Percentiles rank a stretch among this genome's conserved stretches.
Evolutionary conservation across 2,888 invertebrate species (phyloP).

Genomic region (Baccha elongata): DNA sequence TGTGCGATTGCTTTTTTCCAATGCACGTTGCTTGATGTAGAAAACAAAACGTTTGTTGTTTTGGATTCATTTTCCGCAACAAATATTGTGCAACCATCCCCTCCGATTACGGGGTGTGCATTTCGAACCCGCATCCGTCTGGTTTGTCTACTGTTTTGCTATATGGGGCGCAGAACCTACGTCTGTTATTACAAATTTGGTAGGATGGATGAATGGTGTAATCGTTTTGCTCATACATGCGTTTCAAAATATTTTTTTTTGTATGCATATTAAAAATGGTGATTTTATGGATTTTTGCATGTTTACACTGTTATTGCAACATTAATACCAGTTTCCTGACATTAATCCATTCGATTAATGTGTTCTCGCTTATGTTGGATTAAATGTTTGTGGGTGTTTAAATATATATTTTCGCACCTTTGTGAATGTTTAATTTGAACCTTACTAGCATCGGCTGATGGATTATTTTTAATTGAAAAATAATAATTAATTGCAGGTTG

Average conservation of each 20-base stretch:
- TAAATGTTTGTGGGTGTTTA: not conserved
- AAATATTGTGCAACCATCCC: slow-evolving; percentile 6
- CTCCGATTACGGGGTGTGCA: not conserved
- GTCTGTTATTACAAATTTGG: not conserved
- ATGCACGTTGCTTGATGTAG: slow-evolving; percentile 9
- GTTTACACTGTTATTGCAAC: slow-evolving; percentile 18
- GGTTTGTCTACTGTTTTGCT: not conserved
- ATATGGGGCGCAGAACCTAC: not conserved
- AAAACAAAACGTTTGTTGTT: slow-evolving; percentile 8
- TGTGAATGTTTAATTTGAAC: slow-evolving; percentile 19
- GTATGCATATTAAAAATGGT: not conserved
- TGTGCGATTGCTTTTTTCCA: not conserved
- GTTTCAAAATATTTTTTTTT: slow-evolving; percentile 19
- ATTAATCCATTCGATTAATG: slow-evolving; percentile 36
- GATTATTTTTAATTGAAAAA: not conserved
- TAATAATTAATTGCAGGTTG: too few species aligned
- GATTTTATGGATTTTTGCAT: slow-evolving; percentile 29
- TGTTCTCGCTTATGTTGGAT: slow-evolving; percentile 31
- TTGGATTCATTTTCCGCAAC: slow-evolving; percentile 5
- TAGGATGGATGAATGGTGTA: not conserved
- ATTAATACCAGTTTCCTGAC: not conserved
- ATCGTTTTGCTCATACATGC: slow-evolving; percentile 28
- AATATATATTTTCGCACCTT: not conserved
- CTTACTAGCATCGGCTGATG: not conserved
- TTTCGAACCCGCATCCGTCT: not conserved